These are phyloP conservation scores for Ostrea denselamellosa DNA, from an alignment of 1,140 invertebrate species.

Conservation along the genomic window DNA sequence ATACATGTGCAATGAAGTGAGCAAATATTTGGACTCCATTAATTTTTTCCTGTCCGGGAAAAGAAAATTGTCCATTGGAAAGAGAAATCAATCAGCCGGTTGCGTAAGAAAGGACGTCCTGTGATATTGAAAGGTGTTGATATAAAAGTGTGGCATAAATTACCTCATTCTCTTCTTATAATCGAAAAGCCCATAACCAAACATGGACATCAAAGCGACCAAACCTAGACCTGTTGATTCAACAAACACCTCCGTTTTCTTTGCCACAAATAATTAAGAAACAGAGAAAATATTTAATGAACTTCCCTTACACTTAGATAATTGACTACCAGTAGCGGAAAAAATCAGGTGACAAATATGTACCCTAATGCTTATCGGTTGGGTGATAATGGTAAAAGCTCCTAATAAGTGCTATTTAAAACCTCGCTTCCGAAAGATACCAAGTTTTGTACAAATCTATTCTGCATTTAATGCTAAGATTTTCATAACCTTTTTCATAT, in stretches of 20 bases:
- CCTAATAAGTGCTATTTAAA: conserved; percentile 23
- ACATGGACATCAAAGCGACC: neutral
- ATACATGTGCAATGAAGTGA: neutral
- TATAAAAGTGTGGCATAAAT: neutral
- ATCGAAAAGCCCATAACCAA: neutral
- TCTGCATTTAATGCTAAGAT: conserved; percentile 9
- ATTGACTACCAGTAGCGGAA: neutral
- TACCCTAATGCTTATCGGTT: neutral
- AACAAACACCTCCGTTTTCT: conserved; percentile 15
- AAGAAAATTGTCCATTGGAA: neutral
- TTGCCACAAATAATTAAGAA: conserved; percentile 22
- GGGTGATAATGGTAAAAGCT: neutral
- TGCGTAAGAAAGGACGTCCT: neutral
- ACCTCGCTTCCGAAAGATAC: conserved; percentile 1
- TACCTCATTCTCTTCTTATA: neutral
- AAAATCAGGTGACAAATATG: conserved; percentile 26
- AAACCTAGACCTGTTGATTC: conserved; percentile 18
- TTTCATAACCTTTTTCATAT: conserved; percentile 5
- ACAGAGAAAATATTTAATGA: conserved; percentile 31
- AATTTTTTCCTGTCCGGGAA: neutral
- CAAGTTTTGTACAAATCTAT: neutral
- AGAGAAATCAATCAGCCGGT: neutral
- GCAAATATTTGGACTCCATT: conserved; percentile 30
- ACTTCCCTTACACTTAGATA: conserved; percentile 7
- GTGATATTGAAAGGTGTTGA: neutral